Base-by-base conservation (phyloP, 1,140 invertebrate species). In the Solenopsis invicta region DNA sequence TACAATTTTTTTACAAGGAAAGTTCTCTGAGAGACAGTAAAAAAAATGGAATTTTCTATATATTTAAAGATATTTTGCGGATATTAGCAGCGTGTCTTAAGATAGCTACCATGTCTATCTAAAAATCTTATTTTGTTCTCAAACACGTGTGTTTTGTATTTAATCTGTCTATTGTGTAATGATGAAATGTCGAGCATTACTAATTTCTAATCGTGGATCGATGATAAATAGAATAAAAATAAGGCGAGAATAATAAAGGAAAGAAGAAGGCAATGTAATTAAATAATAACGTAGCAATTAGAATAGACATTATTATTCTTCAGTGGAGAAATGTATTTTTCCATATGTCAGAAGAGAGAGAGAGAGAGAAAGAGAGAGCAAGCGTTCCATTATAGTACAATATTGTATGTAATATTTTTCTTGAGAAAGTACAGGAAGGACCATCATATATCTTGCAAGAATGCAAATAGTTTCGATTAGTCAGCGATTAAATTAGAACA, bases 241-340 rank as follows among this genome's bases (percentile, higher is more conserved):
- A 78, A 48, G 45, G 0, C 12, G 29, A 18, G 10, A 81, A 71
- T 71, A 81, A 48, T 29, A 81, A 56, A 24, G 21, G 29, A 29
- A 29, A n/a, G 45, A n/a, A 29, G 34, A 5, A 81, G 6, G 6
- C 16, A 2, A n/a, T 71, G n/a, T 59, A 56, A 71, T 54, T 71
- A 81, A 56, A 29, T 56, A 71, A 69, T 48, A 56, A 71, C n/a
- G 3, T 81, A 81, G 50, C 12, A 56, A 45, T 71, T 81, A 71
- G n/a, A 41, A 54, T 69, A 81, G 50, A 81, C 10, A 48, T 18
- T 56, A 71, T 71, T 12, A 71, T 81, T 81, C 21, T 71, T 71
- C 16, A 37, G n/a, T 81, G n/a, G 50, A 37, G 24, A 29, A 66
- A 71, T 71, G 24, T 81, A 81, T 81, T 81, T 81, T 81, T 81